Base-by-base conservation (phyloP, 1,140 invertebrate genomes). In the Oscheius sp. region DNA sequence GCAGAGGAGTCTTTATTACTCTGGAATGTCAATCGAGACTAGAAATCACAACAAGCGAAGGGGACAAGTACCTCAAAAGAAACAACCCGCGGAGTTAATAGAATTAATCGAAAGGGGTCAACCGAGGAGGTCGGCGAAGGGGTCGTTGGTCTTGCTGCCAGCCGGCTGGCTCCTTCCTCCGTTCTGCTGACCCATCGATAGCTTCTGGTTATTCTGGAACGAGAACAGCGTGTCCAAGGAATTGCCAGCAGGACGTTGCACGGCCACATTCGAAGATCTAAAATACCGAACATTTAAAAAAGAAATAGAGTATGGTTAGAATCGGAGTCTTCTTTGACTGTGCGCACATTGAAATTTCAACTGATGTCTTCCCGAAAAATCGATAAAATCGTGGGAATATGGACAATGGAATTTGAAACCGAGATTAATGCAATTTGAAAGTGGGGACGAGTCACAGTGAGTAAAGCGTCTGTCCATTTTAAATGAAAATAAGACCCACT, bases 61-160 rank as follows among this genome's bases (percentile, higher is more conserved):
- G 49, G 15, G 49, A 55, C 28, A 55, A 7, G 23, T n/a, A n/a
- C n/a, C 15, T 7, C 7, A 42, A n/a, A 42, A n/a, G 38, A 7
- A 42, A 42, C 7, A 42, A 42, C 38, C 38, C 38, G 38, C 38
- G n/a, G n/a, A 42, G 7, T 42, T 42, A 23, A 55, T 4, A 55
- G 49, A 7, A 55, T 26, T 26, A 55, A 26, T 10, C 10, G 38
- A 42, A 7, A 55, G 15, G 15, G 23, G 4, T 62, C 28, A 67
- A 23, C 64, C 64, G 49, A 67, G 1, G 18, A 67, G 42, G 28
- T 67, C 64, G 28, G 64, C 64, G 28, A 67, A 67, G 7, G 64
- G 64, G 28, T 67, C 64, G 13, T 46, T 46, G 7, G 63, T 65
- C 18, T 67, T 66, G 42, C 0, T 67, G 10, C 7, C 10, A 20